phyloP scores from a whole-genome alignment of 2,888 invertebrate species.

The Micoletzkya japonica region DNA sequence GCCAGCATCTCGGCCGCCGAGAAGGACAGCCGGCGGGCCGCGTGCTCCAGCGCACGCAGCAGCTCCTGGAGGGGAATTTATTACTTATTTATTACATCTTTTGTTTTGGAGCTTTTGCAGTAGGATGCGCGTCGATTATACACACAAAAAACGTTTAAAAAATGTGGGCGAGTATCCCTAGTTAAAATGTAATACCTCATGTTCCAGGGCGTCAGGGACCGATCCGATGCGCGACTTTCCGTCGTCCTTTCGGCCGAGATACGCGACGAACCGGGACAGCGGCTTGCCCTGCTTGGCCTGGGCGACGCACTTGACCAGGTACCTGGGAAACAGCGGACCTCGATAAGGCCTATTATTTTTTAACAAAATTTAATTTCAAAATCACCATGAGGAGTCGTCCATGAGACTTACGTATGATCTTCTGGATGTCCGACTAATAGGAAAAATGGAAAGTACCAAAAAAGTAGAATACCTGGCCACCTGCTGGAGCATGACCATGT shows the following conservation, averaged over 20 bases:
- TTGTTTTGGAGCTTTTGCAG: no score
- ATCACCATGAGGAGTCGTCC: no score
- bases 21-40: not conserved
- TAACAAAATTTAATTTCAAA: no score
- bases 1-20: not conserved
- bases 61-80: not conserved
- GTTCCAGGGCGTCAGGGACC: not conserved
- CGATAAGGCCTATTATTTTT: no score
- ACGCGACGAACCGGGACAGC: slow-evolving; percentile 37
- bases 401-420: no score
- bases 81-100: no score
- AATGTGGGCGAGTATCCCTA: no score
- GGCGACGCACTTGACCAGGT: slow-evolving; percentile 73
- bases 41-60: slow-evolving; percentile 2
- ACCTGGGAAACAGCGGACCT: slow-evolving; percentile 70
- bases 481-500: slow-evolving; percentile 88
- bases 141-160: no score
- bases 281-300: slow-evolving; percentile 43
- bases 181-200: no score
- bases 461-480: slow-evolving; percentile 76
- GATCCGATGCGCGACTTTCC: slow-evolving; percentile 33
- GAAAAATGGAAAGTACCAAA: no score
- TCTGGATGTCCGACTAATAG: no score
- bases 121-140: no score
- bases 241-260: slow-evolving; percentile 33